Conservation (phyloP, 1,140 invertebrate species). For the Pinna nobilis region DNA sequence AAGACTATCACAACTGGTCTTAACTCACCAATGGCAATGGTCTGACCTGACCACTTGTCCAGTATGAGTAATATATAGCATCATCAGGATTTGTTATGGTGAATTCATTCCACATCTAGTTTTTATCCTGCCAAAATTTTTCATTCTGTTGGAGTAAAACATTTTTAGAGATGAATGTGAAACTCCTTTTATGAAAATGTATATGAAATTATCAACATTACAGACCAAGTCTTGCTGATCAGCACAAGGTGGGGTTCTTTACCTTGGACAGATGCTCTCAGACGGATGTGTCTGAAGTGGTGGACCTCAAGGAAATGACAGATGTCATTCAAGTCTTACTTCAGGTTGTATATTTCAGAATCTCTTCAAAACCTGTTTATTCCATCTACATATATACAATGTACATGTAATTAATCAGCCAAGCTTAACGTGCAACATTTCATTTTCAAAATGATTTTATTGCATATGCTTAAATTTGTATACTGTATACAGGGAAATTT, state of each 20-base stretch:
- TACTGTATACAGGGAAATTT: too few relatives aligned
- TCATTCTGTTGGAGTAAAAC: background rate
- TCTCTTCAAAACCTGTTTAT: background rate
- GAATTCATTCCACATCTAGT: background rate
- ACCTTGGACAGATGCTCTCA: constrained; percentile 69
- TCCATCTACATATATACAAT: too few relatives aligned
- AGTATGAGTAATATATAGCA: too few relatives aligned
- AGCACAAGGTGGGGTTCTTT: constrained; percentile 72
- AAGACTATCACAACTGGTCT: too few relatives aligned
- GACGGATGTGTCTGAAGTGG: constrained; percentile 71
- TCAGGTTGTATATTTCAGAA: constrained; percentile 47
- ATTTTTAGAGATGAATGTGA: background rate
- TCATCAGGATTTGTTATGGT: too few relatives aligned
- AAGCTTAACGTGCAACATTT: background rate
- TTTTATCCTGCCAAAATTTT: background rate
- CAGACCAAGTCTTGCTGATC: constrained; percentile 70
- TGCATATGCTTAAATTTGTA: background rate
- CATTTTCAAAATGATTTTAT: background rate
- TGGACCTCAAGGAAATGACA: constrained; percentile 73
- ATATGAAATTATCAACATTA: too few relatives aligned
- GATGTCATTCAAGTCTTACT: constrained; percentile 68
- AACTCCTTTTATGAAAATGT: background rate
- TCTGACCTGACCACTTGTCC: too few relatives aligned
- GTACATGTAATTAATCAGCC: too few relatives aligned
- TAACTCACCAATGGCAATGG: too few relatives aligned